phyloP scores from a whole-genome alignment of 1,140 invertebrate genomes.

The Uloborus diversus region DNA sequence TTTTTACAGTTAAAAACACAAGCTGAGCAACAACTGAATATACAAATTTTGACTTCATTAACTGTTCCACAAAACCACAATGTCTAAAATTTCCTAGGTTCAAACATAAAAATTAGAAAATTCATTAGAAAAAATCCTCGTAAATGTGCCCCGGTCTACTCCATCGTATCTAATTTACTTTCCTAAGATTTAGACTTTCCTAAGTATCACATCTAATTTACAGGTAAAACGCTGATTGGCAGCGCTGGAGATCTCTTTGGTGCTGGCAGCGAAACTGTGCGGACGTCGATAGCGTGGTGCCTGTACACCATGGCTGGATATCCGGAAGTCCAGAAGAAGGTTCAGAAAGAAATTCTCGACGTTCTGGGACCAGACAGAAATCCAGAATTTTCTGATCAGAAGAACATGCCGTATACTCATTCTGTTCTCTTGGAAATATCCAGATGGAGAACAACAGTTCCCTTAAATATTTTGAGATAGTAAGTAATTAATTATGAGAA shows the following conservation, averaged over 20 bases:
- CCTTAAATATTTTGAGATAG: conserved; percentile 14
- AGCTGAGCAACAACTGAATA: no score
- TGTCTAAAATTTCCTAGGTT: no score
- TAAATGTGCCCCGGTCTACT: no score
- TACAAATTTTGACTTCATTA: no score
- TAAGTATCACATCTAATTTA: no score
- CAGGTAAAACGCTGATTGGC: conserved; percentile 37
- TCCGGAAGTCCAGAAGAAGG: conserved; percentile 64
- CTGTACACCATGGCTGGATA: conserved; percentile 60
- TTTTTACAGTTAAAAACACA: no score
- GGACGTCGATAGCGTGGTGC: conserved; percentile 63
- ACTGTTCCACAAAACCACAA: no score
- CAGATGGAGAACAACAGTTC: conserved; percentile 25
- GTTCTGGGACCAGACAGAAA: conserved; percentile 65
- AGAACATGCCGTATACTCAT: conserved; percentile 9
- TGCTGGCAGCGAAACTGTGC: conserved; percentile 65
- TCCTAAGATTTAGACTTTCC: no score
- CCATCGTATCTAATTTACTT: no score
- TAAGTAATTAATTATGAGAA: conserved; percentile 29
- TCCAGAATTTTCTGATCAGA: conserved; percentile 52
- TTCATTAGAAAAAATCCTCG: no score
- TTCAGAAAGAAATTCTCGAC: conserved; percentile 71
- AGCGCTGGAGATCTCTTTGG: conserved; percentile 58
- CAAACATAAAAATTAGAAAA: no score
- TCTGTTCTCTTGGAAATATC: conserved; percentile 20